These are phyloP conservation scores for Palythoa grandis DNA, from an alignment of 92 coral and sea anemone species.

Conservation along the genomic window DNA sequence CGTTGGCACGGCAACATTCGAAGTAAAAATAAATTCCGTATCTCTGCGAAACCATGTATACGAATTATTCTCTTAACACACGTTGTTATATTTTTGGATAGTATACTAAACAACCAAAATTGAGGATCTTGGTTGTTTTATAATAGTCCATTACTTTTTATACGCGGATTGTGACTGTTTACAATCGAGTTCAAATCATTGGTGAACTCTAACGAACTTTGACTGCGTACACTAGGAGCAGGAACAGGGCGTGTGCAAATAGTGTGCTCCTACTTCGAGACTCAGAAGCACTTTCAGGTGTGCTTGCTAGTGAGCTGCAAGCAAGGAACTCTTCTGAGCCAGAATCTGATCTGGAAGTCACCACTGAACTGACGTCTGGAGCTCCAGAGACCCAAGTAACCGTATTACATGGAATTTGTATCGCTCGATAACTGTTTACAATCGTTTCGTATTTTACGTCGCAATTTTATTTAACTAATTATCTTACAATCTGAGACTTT, in stretches of 20 bases:
- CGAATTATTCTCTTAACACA: background rate
- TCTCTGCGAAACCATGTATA: slow-evolving; percentile 15
- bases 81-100: background rate
- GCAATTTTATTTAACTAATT: no score
- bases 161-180: slow-evolving; percentile 13
- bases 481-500: no score
- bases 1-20: background rate
- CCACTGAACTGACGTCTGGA: background rate
- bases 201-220: background rate
- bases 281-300: slow-evolving; percentile 7
- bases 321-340: background rate
- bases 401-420: background rate
- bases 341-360: background rate
- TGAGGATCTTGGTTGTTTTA: background rate
- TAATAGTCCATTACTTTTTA: slow-evolving; percentile 4
- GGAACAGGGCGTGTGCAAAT: background rate
- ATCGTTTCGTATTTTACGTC: no score
- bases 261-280: slow-evolving; percentile 15
- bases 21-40: background rate
- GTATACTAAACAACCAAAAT: background rate
- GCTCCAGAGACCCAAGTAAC: slow-evolving; percentile 3
- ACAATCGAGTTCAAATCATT: background rate
- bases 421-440: no score
- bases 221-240: slow-evolving; percentile 1
- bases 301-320: background rate